Conservation (phyloP, 2,888 invertebrate genomes). For the Clanis bilineata region DNA sequence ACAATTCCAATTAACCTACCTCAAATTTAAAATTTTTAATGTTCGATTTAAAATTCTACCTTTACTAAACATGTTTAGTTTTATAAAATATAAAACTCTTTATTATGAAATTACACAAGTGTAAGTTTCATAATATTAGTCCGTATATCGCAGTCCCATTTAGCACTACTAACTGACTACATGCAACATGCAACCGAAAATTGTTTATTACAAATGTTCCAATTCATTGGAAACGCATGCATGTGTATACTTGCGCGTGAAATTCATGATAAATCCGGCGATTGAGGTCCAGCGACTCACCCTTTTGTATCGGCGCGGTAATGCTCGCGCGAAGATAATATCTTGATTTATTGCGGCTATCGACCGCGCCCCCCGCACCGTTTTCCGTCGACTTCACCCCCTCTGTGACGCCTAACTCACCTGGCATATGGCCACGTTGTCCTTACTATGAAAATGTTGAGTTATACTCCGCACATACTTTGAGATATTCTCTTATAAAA, state of each 20-base stretch:
- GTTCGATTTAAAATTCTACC: neutral
- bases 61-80: neutral
- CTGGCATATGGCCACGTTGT: constrained; percentile 26
- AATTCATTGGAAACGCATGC: constrained; percentile 20
- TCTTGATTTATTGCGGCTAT: constrained; percentile 78
- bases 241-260: constrained; percentile 29
- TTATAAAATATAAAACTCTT: too few species aligned
- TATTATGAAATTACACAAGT: too few species aligned
- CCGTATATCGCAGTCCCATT: neutral
- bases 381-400: constrained; percentile 26
- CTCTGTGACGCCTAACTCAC: constrained; percentile 37
- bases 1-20: too few species aligned
- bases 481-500: too few species aligned
- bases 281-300: constrained; percentile 58
- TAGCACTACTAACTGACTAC: neutral
- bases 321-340: constrained; percentile 73
- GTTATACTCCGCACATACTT: too few species aligned
- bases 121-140: too few species aligned
- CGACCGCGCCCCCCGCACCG: constrained; percentile 46
- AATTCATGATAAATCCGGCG: constrained; percentile 32
- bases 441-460: neutral
- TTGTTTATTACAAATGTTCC: neutral
- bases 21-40: too few species aligned
- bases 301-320: constrained; percentile 67
- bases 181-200: neutral